Base-by-base conservation (phyloP, 1,140 invertebrate species). In the Hirudo medicinalis region DNA sequence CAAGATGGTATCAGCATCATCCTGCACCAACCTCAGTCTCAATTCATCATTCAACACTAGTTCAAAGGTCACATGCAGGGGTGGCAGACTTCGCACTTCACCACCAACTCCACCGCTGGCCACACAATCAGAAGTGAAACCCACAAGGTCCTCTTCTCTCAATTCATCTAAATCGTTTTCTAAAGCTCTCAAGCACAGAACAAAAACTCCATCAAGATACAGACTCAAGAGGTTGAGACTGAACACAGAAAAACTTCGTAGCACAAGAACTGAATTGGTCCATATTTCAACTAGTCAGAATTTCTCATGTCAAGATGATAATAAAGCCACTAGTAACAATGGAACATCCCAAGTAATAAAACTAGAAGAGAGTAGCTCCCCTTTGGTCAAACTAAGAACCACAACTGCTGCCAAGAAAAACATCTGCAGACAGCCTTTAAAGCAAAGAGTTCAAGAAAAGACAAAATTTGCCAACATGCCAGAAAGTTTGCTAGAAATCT, bases 41-140 rank as follows among this genome's bases (percentile, higher is more conserved):
- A 49, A 49, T 49, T 49, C 43, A 20, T 63, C 57, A 22, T 63
- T 25, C 57, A 63, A 25, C 22, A 63, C 22, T 11, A 63, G 13
- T 22, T 63, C 57, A n/a, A 63, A 20, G 57, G 57, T 63, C 57
- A 63, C 22, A 13, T 63, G 57, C 29, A 63, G 57, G 57, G 57
- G 57, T 13, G 57, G 57, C 29, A 22, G 29, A 32, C 57, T 63
- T 13, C 57, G 29, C 22, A 32, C 57, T 25, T 63, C 57, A 63
- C 29, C 57, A n/a, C 57, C 57, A 20, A 25, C 57, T 13, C 11
- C 19, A n/a, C 22, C 29, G 2, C 22, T 63, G 57, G 57, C 29
- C 22, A 4, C 57, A 13, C 57, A 22, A 63, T 63, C 57, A 13
- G 22, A 22, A 63, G 22, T 15, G 17, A 25, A 22, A n/a, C 20